Base-by-base conservation (phyloP, 2,113 vertebrate species). In the Micronycteris hirsuta region DNA sequence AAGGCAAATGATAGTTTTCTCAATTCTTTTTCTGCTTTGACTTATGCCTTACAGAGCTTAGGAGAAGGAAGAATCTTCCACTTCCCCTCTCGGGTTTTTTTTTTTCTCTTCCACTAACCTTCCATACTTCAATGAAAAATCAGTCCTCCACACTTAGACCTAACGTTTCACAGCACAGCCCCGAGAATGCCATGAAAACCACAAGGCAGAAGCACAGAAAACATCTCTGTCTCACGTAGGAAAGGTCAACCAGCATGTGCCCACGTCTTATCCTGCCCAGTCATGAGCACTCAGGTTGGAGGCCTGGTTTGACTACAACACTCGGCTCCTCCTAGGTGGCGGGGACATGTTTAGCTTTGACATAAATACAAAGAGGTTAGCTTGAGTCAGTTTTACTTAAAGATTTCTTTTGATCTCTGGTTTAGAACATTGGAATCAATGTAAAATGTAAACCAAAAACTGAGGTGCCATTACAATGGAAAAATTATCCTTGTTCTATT, bases 321-420 rank as follows among this genome's bases (percentile, higher is more conserved):
- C 22, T 38, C 12, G 54, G 54, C 7, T 43, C 70, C 88, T 54
- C 4, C 45, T 0, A 92, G 86, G 73, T 93, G 83, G n/a, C 71
- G 17, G 38, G 41, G 65, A 93, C 20, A 71, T 22, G 90, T 61
- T 81, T 92, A 87, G 71, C 38, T 54, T 43, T 49, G 22, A 54
- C 45, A 45, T 83, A 83, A 86, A 80, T 47, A 89, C 33, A 31
- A 16, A 86, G 31, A 68, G 31, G 33, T 84, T 78, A 33, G 17
- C 31, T 20, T 67, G 41, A 83, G 85, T 22, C 36, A 82, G 83
- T 17, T 70, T 41, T 68, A 41, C 49, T 70, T 17, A 58, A 70
- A 65, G 3, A 58, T 45, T 71, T 81, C 68, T 94, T 93, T 61
- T 84, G 56, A 87, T 92, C 70, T 89, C 86, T 56, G 6, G 67